phyloP scores from a whole-genome alignment of 1,140 invertebrate species.

The Forficula auricularia region DNA sequence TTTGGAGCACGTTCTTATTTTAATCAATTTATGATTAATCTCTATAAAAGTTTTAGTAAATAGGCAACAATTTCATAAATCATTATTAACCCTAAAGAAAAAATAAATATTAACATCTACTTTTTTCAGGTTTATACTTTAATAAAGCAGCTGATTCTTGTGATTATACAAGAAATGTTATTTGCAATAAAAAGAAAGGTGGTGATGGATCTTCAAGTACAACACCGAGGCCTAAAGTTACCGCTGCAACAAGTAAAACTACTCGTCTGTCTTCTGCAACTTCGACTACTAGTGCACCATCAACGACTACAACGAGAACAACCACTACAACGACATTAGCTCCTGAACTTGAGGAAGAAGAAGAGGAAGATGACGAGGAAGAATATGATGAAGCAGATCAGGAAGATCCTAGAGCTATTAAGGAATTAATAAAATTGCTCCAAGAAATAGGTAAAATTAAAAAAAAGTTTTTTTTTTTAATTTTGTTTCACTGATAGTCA shows the following conservation, averaged over 20 bases:
- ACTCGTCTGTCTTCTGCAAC: conserved; percentile 14
- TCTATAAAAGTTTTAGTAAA: no score
- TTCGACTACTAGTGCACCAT: conserved; percentile 30
- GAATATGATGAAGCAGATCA: conserved; percentile 27
- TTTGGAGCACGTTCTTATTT: no score
- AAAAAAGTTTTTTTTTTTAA: no score
- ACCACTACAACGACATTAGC: conserved; percentile 23
- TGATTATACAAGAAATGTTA: conserved; percentile 74
- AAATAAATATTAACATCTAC: no score
- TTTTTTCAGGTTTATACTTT: conserved; percentile 55
- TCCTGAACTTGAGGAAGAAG: conserved; percentile 37
- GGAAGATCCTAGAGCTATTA: conserved; percentile 67
- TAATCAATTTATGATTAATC: no score
- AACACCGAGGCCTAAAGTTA: conserved; percentile 25
- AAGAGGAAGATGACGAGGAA: conserved; percentile 41
- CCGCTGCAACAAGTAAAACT: conserved; percentile 27
- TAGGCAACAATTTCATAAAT: no score
- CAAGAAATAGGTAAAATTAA: conserved; percentile 46
- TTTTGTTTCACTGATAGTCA: no score
- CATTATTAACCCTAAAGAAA: no score
- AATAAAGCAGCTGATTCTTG: conserved; percentile 82
- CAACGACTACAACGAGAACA: conserved; percentile 31
- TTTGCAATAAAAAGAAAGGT: conserved; percentile 42
- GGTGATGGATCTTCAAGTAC: conserved; percentile 28
- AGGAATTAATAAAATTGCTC: conserved; percentile 65